phyloP scores from a whole-genome alignment of 2,113 vertebrate genomes.

The Bujurquina vittata region DNA sequence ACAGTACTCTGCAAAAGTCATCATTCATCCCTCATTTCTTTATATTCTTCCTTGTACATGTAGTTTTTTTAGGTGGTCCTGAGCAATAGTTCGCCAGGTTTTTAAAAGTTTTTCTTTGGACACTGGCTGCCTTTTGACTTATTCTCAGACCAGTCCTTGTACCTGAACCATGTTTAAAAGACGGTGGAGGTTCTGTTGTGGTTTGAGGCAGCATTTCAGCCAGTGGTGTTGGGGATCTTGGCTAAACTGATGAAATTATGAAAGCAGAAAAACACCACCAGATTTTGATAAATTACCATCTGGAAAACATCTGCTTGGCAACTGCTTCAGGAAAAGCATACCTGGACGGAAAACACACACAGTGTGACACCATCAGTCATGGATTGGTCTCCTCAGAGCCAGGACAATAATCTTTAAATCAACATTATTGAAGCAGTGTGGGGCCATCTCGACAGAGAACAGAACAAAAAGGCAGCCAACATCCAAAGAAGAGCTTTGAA shows the following conservation, averaged over 20 bases:
- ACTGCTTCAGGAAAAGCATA: no score
- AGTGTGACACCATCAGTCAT: no score
- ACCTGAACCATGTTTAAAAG: not conserved
- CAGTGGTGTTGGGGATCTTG: not conserved
- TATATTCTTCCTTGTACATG: not conserved
- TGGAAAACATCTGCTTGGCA: not conserved
- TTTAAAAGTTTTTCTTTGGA: not conserved
- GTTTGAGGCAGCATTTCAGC: no score
- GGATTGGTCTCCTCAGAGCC: no score
- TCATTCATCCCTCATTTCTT: not conserved
- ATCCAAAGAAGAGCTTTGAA: no score
- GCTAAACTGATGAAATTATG: accelerated
- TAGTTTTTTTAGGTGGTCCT: not conserved
- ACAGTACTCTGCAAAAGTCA: not conserved
- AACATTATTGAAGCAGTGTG: no score
- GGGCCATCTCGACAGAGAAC: no score
- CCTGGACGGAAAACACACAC: no score
- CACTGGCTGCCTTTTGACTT: not conserved
- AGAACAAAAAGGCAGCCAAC: no score
- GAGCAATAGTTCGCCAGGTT: not conserved
- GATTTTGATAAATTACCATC: not conserved
- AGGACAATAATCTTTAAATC: no score
- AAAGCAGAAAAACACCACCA: not conserved
- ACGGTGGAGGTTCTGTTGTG: not conserved
- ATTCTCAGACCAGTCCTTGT: not conserved